phyloP scores from a whole-genome alignment of 1,140 invertebrate species.

The Caerostris darwini region DNA sequence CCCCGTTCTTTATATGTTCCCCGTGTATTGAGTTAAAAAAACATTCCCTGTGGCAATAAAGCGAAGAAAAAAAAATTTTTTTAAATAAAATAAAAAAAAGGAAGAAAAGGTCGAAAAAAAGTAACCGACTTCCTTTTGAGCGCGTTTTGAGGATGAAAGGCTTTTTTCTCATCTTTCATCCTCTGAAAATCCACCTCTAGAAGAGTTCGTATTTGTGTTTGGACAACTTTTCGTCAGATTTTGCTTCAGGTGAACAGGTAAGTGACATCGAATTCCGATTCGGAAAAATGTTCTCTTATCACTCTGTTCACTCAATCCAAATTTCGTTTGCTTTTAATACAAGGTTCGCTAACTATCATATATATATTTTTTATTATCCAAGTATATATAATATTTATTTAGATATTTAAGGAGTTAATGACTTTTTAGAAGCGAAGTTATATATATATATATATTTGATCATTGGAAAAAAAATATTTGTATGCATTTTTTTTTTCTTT shows the following conservation, averaged over 20 bases:
- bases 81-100: neutral
- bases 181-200: neutral
- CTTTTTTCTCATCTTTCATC: neutral
- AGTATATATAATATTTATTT: no score
- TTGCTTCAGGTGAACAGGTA: neutral
- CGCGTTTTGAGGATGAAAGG: neutral
- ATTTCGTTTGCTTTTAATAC: neutral
- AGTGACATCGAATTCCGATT: neutral
- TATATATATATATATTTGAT: no score
- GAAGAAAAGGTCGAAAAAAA: neutral
- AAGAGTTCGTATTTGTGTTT: neutral
- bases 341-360: neutral
- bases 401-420: no score
- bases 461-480: no score
- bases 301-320: neutral
- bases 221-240: conserved; percentile 17
- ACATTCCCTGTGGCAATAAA: neutral
- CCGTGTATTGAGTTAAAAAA: neutral
- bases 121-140: neutral
- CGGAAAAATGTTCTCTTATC: neutral
- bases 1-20: no score
- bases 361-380: no score
- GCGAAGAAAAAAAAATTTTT: no score
- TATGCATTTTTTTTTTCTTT: no score
- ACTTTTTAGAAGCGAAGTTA: no score